Evolutionary conservation across 1,140 invertebrate genomes (phyloP).

Genomic region (Phthorimaea operculella): DNA sequence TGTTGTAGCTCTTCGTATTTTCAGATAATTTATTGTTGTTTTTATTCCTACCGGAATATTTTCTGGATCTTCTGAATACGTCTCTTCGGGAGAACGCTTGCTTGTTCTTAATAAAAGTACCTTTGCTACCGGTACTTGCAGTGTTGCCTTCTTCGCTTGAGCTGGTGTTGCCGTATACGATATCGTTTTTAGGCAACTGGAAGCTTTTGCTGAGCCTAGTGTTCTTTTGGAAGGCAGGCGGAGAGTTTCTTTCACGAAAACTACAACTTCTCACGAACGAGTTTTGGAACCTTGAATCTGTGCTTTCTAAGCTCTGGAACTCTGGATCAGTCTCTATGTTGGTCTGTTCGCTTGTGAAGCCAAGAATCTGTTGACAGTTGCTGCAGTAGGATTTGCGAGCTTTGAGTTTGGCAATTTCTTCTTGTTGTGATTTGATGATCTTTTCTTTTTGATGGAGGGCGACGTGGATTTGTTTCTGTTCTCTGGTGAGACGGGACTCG

Average conservation of each 20-base stretch:
- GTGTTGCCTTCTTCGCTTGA: slow-evolving; percentile 64
- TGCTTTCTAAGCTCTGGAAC: slow-evolving; percentile 70
- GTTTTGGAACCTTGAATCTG: slow-evolving; percentile 67
- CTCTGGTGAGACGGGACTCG: slow-evolving; percentile 77
- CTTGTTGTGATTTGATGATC: slow-evolving; percentile 75
- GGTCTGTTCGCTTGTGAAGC: slow-evolving; percentile 65
- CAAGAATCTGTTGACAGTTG: slow-evolving; percentile 69
- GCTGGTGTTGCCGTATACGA: slow-evolving; percentile 60
- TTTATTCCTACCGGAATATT: slow-evolving; percentile 63
- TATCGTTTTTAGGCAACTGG: slow-evolving; percentile 64
- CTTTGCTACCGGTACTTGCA: slow-evolving; percentile 49
- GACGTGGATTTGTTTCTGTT: slow-evolving; percentile 77
- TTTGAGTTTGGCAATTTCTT: slow-evolving; percentile 74
- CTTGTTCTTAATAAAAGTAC: slow-evolving; percentile 73
- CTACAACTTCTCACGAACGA: slow-evolving; percentile 67
- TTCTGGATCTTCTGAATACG: slow-evolving; percentile 65
- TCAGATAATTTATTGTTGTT: slow-evolving; percentile 66
- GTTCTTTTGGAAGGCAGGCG: slow-evolving; percentile 65
- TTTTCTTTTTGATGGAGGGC: slow-evolving; percentile 77
- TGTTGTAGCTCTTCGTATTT: slow-evolving; percentile 49
- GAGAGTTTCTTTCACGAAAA: slow-evolving; percentile 69
- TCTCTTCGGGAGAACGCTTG: slow-evolving; percentile 64
- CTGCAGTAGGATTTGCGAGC: slow-evolving; percentile 67
- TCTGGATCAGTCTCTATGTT: slow-evolving; percentile 67
- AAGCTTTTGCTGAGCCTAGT: slow-evolving; percentile 66